Evolutionary conservation across 2,888 invertebrate species (phyloP).

Genomic region (Cybosia mesomella): DNA sequence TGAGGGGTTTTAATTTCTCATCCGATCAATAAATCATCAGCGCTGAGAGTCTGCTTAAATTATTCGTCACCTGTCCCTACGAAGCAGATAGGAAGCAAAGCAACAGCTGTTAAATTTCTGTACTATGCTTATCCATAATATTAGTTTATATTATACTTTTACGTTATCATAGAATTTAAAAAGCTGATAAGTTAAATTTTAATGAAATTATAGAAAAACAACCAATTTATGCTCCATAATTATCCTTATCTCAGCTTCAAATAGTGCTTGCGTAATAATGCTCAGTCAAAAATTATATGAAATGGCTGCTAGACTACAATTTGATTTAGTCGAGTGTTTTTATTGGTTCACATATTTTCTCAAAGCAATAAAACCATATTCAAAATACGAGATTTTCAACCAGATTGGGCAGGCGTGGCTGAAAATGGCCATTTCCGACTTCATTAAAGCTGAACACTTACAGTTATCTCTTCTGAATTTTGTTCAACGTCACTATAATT

Average conservation of each 20-base stretch:
- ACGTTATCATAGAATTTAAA: not conserved
- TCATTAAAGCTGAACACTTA: not conserved
- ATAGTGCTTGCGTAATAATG: not conserved
- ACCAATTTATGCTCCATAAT: not conserved
- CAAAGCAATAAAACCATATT: not conserved
- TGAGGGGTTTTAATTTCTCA: not conserved
- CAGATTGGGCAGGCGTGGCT: not conserved
- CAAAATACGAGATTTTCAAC: not conserved
- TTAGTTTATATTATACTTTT: not conserved
- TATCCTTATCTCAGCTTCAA: not conserved
- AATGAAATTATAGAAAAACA: not conserved
- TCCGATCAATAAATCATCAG: not conserved
- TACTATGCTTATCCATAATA: constrained; percentile 7
- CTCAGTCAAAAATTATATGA: not conserved
- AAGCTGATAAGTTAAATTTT: not conserved
- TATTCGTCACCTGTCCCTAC: not conserved
- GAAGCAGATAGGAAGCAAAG: not conserved
- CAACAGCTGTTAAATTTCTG: not conserved
- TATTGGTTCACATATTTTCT: not conserved
- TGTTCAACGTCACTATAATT: not conserved
- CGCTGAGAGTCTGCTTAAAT: not conserved
- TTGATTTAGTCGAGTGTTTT: not conserved
- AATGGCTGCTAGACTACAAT: not conserved
- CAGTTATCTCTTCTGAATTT: not conserved
- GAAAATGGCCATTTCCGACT: not conserved